A percentile compares a stretch with the other conserved stretches of the same genome.
Evolutionary conservation across 1,140 invertebrate species (phyloP).

Genomic region (Aphis craccivora): DNA sequence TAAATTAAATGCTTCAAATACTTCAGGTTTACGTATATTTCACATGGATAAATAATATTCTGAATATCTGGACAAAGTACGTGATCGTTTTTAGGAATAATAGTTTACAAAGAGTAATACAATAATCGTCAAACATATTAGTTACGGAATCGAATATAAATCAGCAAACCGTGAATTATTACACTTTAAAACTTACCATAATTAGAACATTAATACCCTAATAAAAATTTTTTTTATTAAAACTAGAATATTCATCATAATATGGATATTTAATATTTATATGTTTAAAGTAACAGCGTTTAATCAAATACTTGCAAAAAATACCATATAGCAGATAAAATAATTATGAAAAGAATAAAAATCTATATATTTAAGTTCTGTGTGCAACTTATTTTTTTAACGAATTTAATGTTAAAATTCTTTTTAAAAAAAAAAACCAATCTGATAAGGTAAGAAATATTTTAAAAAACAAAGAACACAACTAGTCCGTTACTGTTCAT

Average conservation of each 20-base stretch:
- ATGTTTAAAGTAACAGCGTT: background rate
- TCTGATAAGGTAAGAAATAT: background rate
- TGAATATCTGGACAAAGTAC: too few relatives aligned
- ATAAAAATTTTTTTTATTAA: background rate
- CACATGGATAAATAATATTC: too few relatives aligned
- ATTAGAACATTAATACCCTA: background rate
- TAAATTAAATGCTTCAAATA: too few relatives aligned
- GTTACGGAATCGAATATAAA: background rate
- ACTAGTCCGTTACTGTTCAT: background rate
- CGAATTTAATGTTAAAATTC: background rate
- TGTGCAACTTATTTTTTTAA: background rate
- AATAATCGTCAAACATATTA: background rate
- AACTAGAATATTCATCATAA: background rate
- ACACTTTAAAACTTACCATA: background rate
- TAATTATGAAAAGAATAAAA: background rate
- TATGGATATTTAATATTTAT: too few relatives aligned
- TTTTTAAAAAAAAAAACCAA: background rate
- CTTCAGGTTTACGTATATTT: too few relatives aligned
- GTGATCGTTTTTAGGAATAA: too few relatives aligned
- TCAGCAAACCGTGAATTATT: background rate
- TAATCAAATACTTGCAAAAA: background rate
- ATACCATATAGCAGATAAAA: background rate
- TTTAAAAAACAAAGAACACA: background rate
- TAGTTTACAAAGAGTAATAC: background rate
- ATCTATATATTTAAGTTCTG: background rate